Conservation (phyloP, 2,113 vertebrate genomes). For the Mixornis gularis region DNA sequence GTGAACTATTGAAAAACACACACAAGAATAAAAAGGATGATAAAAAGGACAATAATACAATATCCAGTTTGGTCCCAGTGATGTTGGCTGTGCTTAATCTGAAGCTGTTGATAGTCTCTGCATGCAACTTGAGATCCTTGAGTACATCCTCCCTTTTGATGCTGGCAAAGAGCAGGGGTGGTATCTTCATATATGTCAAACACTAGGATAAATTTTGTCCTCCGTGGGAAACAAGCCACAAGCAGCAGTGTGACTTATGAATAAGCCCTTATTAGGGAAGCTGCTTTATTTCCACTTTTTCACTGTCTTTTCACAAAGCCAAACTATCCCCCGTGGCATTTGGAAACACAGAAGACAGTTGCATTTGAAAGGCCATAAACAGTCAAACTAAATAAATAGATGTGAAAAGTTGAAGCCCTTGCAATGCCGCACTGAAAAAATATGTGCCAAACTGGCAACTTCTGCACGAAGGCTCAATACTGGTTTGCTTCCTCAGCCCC, state of each 20-base stretch:
- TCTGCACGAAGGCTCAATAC: rapidly evolving
- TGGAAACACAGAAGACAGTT: neutral
- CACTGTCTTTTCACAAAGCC: neutral
- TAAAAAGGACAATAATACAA: neutral
- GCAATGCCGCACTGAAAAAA: neutral
- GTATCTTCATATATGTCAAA: neutral
- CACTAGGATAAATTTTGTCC: neutral
- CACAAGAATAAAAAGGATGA: neutral
- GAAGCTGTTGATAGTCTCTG: neutral
- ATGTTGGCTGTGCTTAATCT: neutral
- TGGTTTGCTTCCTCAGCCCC: neutral
- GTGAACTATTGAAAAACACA: neutral
- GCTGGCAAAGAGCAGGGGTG: neutral
- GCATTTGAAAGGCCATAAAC: neutral
- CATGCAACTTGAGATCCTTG: neutral
- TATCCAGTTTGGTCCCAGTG: neutral
- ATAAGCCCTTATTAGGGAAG: neutral
- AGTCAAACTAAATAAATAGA: neutral
- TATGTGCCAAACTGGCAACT: neutral
- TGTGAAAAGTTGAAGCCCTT: neutral
- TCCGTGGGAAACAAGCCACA: neutral
- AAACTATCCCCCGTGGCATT: neutral
- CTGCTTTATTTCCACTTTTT: neutral
- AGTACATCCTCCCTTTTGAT: neutral
- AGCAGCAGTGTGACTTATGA: neutral